Percentiles rank a stretch among this genome's conserved stretches.
Conservation (phyloP, 2,888 invertebrate genomes). For the Rutpela maculata region DNA sequence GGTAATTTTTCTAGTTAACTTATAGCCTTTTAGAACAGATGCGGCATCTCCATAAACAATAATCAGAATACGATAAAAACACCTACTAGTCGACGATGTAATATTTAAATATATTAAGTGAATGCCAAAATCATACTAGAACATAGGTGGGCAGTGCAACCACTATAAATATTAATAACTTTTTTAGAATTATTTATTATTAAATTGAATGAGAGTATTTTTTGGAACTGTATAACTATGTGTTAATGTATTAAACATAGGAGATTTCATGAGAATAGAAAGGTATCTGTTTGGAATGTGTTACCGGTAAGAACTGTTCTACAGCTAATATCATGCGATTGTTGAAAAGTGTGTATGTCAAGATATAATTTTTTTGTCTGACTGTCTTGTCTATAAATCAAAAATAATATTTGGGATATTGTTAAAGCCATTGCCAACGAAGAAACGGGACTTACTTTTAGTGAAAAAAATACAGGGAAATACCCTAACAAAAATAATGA, state of each 20-base stretch:
- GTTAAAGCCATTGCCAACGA: no score
- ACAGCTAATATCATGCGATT: no score
- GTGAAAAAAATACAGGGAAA: no score
- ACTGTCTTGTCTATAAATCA: no score
- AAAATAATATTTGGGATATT: no score
- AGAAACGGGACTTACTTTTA: no score
- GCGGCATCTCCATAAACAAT: constrained; percentile 4
- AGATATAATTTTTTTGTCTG: no score
- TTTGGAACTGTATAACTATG: neutral
- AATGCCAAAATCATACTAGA: constrained; percentile 12
- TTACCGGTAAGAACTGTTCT: no score
- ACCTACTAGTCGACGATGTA: constrained; percentile 14
- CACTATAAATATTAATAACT: constrained; percentile 16
- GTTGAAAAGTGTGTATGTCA: no score
- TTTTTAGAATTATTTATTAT: neutral
- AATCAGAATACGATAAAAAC: constrained; percentile 11
- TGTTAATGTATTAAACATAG: neutral
- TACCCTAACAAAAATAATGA: no score
- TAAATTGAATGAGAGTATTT: neutral
- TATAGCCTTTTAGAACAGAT: neutral
- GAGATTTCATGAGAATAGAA: neutral
- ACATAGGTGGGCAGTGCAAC: constrained; percentile 3
- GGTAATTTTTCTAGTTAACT: neutral
- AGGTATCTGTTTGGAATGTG: neutral
- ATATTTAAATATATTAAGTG: constrained; percentile 18